Conservation (phyloP, 2,888 invertebrate genomes). For the Drosophila nr. perissopoda region DNA sequence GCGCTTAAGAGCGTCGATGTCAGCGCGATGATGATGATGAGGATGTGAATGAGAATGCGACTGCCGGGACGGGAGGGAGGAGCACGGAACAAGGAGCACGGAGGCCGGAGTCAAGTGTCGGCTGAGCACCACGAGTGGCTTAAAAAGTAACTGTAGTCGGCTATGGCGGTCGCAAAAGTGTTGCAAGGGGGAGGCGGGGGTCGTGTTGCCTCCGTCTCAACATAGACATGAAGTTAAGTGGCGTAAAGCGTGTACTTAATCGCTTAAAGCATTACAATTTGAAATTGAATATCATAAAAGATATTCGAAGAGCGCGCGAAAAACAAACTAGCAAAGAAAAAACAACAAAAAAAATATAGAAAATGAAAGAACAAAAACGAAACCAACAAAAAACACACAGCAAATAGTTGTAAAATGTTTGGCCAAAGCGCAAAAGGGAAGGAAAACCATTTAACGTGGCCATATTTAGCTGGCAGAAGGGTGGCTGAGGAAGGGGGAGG, state of each 20-base stretch:
- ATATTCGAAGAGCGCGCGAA: slow-evolving; percentile 64
- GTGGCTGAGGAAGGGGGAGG: too few species aligned
- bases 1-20: slow-evolving; percentile 78
- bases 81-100: not conserved
- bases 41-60: slow-evolving; percentile 20
- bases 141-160: slow-evolving; percentile 69
- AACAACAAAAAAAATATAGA: not conserved
- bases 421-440: slow-evolving; percentile 24
- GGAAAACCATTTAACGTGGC: slow-evolving; percentile 19
- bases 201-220: slow-evolving; percentile 8
- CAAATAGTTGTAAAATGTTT: slow-evolving; percentile 69
- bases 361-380: slow-evolving; percentile 9
- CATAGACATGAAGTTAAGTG: slow-evolving; percentile 79
- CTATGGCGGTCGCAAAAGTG: slow-evolving; percentile 33
- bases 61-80: slow-evolving; percentile 8
- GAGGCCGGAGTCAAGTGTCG: slow-evolving; percentile 67
- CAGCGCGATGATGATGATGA: slow-evolving; percentile 49
- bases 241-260: slow-evolving; percentile 80
- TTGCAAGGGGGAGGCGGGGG: slow-evolving; percentile 8
- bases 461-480: slow-evolving; percentile 6
- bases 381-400: slow-evolving; percentile 22
- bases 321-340: slow-evolving; percentile 35
- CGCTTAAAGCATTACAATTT: slow-evolving; percentile 82
- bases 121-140: slow-evolving; percentile 55
- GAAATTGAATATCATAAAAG: slow-evolving; percentile 80